Percentiles rank a stretch among this genome's conserved stretches.
Evolutionary conservation across 2,113 vertebrate species (phyloP).

Genomic region (Eleginops maclovinus): DNA sequence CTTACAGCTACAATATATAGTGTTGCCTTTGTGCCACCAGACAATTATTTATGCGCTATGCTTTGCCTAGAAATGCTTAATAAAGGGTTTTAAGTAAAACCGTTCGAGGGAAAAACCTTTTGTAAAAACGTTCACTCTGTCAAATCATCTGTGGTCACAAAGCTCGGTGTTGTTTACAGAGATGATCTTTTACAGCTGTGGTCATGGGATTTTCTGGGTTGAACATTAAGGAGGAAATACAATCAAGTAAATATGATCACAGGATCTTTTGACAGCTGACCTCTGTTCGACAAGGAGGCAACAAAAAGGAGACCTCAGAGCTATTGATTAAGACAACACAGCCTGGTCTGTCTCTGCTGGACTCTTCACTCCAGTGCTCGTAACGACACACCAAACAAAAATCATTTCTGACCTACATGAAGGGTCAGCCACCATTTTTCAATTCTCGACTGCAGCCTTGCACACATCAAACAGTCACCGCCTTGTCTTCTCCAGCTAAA

Average conservation of each 20-base stretch:
- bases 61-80: neutral
- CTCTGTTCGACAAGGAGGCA: slow-evolving; percentile 50
- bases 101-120: neutral
- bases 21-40: neutral
- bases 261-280: slow-evolving; percentile 71
- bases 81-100: neutral
- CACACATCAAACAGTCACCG: slow-evolving; percentile 29
- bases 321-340: slow-evolving; percentile 75
- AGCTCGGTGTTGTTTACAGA: slow-evolving; percentile 45
- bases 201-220: slow-evolving; percentile 67
- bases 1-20: neutral
- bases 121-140: neutral
- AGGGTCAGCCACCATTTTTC: slow-evolving; percentile 19
- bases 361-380: slow-evolving; percentile 21
- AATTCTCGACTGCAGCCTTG: slow-evolving; percentile 4
- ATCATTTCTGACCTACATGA: slow-evolving; percentile 58
- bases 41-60: neutral
- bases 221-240: slow-evolving; percentile 65
- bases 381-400: slow-evolving; percentile 42
- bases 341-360: slow-evolving; percentile 58
- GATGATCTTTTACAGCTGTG: slow-evolving; percentile 42
- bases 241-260: slow-evolving; percentile 75
- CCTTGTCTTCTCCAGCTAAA: neutral
- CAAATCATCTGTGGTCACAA: slow-evolving; percentile 46
- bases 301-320: slow-evolving; percentile 40